Evolutionary conservation across 37 sponge, comb jelly and placozoan species (phyloP), one percentile per base, ranked within the genome.

Genomic region (Chondrosia reniformis): DNA sequence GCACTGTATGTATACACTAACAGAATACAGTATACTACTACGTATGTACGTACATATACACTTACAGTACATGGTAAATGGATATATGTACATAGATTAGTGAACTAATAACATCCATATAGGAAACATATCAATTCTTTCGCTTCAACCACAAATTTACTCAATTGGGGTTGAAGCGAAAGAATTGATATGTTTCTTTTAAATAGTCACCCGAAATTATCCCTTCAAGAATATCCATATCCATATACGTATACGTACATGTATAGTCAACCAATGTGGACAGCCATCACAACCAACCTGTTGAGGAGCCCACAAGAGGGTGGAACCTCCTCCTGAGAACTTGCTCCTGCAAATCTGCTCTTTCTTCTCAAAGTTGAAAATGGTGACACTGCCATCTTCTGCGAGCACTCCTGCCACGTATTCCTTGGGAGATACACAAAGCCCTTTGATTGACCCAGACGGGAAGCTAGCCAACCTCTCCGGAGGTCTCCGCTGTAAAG

Each of bases 391-490:
- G 5, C 91, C 91, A 67, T 91, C 72, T 10, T 83, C 71, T 44
- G 86, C 61, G 28, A 91, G 79, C 42, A 83, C 79, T 37, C 88
- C 96, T 28, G 87, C 88, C 63, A 81, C 67, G 57, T 90, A 78
- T 12, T 86, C 67, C 46, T 80, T 36, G 45, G 91, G 89, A 54
- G 84, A 89, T 30, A 79, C 80, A 63, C 19, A 83, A 40, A 95
- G 42, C 0, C 92, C 89, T 0, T 33, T 83, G 54, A 98, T 81
- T 10, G 79, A 56, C 0, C 99, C 99, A 54, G 95, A 84, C 76
- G 95, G 99, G 81, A 83, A 98, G 19, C 85, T 78, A 36, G 84
- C 55, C 40, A 98, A 55, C 22, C 83, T 87, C 80, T 92, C 94
- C 36, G 99, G 99, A 19, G 91, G 75, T 79, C 88, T 89, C 33